Base-by-base conservation (phyloP, 2,113 vertebrate species). In the Lucifuga dentata region DNA sequence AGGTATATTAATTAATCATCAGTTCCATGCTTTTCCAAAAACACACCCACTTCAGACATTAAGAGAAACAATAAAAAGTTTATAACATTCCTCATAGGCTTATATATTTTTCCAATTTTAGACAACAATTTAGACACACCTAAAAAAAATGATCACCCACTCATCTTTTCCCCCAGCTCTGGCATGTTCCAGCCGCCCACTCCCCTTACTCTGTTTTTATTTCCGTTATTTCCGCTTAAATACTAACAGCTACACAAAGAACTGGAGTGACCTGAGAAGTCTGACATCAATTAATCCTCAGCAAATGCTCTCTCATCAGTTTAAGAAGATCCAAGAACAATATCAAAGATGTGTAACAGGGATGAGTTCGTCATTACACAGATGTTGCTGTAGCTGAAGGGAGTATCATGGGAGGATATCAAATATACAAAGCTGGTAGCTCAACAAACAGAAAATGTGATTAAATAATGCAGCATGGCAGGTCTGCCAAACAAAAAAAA, bases 91-190 rank as follows among this genome's bases (percentile, higher is more conserved):
- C 15, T 48, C 21, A 15, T 1, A 24, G 32, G 23, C 39, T 6
- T 52, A 11, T 26, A 7, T 40, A 8, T 12, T 53, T 29, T 21
- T 16, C 13, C 50, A 12, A 5, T 38, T 1, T 38, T n/a, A 29
- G 7, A 43, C 8, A 24, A 5, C 59, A 11, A 52, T 78, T 43
- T 2, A 12, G 74, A 79, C 80, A 81, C 80, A 73, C 76, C 83
- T 76, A 2, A 17, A 60, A 17, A 60, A 35, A 65, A 63, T 55
- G 15, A 56, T 41, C 63, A 44, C 64, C 68, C 75, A 55, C 49
- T 39, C 43, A 15, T 43, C 4, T 0, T 11, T 39, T 58, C 46
- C 9, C 16, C 1, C 13, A 3, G 16, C 26, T 46, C 19, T 11
- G 35, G 58, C 24, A 16, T 43, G 33, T 26, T 44, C 17, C 8